Evolutionary conservation across 2,113 vertebrate species (phyloP).

Genomic region (Puffinus mauretanicus): DNA sequence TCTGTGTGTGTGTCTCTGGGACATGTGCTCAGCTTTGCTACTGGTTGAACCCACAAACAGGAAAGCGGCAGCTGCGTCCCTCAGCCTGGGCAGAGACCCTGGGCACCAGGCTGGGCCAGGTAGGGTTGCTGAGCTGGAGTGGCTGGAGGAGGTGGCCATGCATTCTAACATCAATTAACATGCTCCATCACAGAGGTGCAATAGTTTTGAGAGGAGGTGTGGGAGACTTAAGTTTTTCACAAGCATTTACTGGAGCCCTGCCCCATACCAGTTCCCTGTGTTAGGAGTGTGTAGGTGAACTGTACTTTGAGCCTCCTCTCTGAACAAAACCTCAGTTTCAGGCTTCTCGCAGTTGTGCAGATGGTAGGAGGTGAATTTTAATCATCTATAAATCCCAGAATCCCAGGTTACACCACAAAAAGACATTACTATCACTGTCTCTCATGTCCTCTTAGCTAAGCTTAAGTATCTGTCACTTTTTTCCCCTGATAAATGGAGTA

Average conservation of each 20-base stretch:
- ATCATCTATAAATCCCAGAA: not conserved
- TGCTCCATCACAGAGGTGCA: not conserved
- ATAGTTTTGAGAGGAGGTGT: not conserved
- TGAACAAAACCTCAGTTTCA: not conserved
- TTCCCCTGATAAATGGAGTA: fast-evolving
- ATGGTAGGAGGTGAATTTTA: not conserved
- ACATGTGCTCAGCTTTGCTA: not conserved
- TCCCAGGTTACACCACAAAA: not conserved
- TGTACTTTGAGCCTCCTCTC: not conserved
- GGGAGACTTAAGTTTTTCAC: not conserved
- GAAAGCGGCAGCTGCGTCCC: not conserved
- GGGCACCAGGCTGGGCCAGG: not conserved
- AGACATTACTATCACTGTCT: not conserved
- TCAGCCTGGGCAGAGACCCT: not conserved
- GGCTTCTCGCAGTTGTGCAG: not conserved
- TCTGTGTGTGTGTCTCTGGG: not conserved
- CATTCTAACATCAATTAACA: not conserved
- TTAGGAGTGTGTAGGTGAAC: not conserved
- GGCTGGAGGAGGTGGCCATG: not conserved
- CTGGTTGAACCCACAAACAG: not conserved
- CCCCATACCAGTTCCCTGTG: not conserved
- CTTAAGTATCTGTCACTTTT: not conserved
- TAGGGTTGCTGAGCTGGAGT: not conserved
- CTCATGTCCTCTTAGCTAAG: not conserved
- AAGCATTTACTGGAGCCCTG: not conserved